Evolutionary conservation across 2,113 vertebrate genomes (phyloP).

Genomic region (Oryzias curvinotus): DNA sequence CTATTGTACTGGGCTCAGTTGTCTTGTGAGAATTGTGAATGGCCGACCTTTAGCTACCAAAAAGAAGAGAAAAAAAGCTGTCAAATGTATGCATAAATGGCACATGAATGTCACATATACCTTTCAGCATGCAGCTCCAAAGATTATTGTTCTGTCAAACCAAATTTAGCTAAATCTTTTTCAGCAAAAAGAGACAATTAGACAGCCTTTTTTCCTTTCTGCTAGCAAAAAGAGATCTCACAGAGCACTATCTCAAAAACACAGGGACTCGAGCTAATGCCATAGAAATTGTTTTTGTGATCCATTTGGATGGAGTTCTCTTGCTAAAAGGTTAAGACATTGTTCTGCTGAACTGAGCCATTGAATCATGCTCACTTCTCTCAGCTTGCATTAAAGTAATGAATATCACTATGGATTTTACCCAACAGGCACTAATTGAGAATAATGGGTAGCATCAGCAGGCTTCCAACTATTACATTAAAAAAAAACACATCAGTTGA

Average conservation of each 20-base stretch:
- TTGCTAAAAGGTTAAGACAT: neutral
- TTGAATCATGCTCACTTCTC: constrained; percentile 10
- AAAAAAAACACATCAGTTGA: neutral
- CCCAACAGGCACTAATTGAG: constrained; percentile 18
- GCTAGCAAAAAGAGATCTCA: neutral
- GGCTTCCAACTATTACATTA: constrained; percentile 33
- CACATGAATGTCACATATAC: constrained; percentile 1
- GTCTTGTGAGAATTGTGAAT: constrained; percentile 29
- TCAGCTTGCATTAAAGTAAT: neutral
- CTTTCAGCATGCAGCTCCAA: constrained; percentile 3
- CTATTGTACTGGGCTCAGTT: constrained; percentile 41
- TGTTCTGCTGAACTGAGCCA: neutral
- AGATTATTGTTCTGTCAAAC: constrained; percentile 3
- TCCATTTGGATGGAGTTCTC: neutral
- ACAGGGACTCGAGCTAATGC: neutral
- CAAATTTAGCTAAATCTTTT: constrained; percentile 1
- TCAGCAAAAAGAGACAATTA: neutral
- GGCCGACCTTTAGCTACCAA: constrained; percentile 36
- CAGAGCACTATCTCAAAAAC: neutral
- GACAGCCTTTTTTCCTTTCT: neutral
- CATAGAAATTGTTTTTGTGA: neutral
- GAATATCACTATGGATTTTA: neutral
- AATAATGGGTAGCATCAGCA: constrained; percentile 30
- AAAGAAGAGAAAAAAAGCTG: constrained; percentile 17
- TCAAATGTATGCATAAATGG: constrained; percentile 9